Percentiles rank a stretch among this genome's conserved stretches.
phyloP scores from a whole-genome alignment of 1,140 invertebrate genomes.

The Nebria ingens region DNA sequence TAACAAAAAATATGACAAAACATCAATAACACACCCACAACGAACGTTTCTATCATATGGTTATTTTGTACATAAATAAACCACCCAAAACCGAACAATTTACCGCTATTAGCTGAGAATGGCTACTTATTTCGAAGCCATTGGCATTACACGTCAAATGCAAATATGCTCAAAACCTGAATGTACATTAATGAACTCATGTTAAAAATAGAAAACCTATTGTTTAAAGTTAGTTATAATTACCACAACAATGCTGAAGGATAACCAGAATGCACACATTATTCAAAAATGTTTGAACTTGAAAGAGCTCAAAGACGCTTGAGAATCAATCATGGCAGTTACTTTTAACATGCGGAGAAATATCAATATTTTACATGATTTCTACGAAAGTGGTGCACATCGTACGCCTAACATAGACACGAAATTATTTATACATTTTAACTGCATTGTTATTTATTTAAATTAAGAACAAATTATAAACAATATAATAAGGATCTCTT shows the following conservation, averaged over 20 bases:
- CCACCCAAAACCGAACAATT: too few relatives aligned
- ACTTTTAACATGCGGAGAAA: not conserved
- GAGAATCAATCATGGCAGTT: constrained; percentile 35
- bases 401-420: not conserved
- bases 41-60: too few relatives aligned
- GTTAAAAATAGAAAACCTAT: constrained; percentile 17
- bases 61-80: too few relatives aligned
- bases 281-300: constrained; percentile 27
- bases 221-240: constrained; percentile 20
- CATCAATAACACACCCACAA: too few relatives aligned
- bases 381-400: not conserved
- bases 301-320: constrained; percentile 28
- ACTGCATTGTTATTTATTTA: not conserved
- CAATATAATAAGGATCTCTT: not conserved
- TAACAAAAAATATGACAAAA: not conserved
- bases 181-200: constrained; percentile 19
- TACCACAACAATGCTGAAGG: constrained; percentile 28
- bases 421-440: not conserved
- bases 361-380: not conserved
- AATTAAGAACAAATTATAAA: not conserved
- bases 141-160: constrained; percentile 23
- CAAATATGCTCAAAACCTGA: constrained; percentile 22
- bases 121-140: constrained; percentile 20
- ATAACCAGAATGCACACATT: constrained; percentile 30
- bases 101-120: constrained; percentile 13